These are phyloP conservation scores for Ectemnius continuus DNA, from an alignment of 2,888 invertebrate genomes.

Conservation along the genomic window DNA sequence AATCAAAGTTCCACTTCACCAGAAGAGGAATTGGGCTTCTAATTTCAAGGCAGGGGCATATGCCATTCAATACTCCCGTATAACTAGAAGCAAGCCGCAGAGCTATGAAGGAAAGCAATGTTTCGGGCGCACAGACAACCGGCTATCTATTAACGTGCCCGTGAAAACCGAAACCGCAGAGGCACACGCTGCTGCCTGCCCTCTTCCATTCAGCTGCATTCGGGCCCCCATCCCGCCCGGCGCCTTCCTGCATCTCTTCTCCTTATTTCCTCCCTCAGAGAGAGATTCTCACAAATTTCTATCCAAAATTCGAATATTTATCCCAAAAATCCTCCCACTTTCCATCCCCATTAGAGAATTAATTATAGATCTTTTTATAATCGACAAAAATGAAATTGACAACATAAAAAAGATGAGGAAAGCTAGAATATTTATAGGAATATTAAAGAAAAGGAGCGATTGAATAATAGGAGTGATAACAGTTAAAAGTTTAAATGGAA, in stretches of 20 bases:
- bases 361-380: too few species aligned
- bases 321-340: too few species aligned
- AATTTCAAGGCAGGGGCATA: constrained; percentile 32
- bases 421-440: too few species aligned
- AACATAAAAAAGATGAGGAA: too few species aligned
- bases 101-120: constrained; percentile 42
- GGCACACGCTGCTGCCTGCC: constrained; percentile 26
- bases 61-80: constrained; percentile 72
- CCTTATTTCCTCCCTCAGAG: neutral
- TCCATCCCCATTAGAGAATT: too few species aligned
- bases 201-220: too few species aligned
- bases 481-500: too few species aligned
- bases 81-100: constrained; percentile 63
- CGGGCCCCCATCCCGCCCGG: constrained; percentile 41
- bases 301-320: neutral
- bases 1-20: neutral
- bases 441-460: too few species aligned
- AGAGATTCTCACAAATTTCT: neutral
- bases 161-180: constrained; percentile 51
- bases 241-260: constrained; percentile 38
- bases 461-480: too few species aligned
- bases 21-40: constrained; percentile 17
- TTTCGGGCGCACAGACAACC: constrained; percentile 38
- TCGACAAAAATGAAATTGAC: too few species aligned
- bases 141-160: constrained; percentile 26